phyloP scores from a whole-genome alignment of 2,797 vertebrate genomes.

The Bovichtus diacanthus region DNA sequence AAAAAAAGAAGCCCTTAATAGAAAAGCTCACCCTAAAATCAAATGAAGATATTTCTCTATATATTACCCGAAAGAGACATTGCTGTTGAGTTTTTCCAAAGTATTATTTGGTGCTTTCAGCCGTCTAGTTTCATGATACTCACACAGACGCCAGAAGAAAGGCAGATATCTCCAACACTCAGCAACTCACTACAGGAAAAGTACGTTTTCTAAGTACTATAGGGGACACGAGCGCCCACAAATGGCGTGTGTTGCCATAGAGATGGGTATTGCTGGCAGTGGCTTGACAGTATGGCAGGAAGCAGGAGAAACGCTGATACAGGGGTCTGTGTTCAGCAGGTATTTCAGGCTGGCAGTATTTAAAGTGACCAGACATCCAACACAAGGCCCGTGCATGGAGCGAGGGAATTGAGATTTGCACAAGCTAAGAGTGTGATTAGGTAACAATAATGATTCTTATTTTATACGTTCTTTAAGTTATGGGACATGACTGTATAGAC shows the following conservation, averaged over 20 bases:
- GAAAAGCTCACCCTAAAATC: too few species aligned
- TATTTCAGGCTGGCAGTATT: slow-evolving; percentile 18
- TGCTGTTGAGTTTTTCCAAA: too few species aligned
- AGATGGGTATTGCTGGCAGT: slow-evolving; percentile 41
- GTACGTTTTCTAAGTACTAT: neutral
- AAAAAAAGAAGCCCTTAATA: slow-evolving; percentile 29
- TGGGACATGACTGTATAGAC: neutral
- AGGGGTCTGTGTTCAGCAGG: slow-evolving; percentile 40
- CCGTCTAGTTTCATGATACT: too few species aligned
- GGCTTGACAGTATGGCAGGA: slow-evolving; percentile 30
- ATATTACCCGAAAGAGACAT: too few species aligned
- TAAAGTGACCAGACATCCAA: neutral
- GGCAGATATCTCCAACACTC: too few species aligned
- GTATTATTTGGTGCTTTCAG: too few species aligned
- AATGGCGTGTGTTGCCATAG: slow-evolving; percentile 52
- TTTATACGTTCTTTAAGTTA: neutral
- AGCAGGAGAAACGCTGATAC: slow-evolving; percentile 42
- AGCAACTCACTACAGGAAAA: too few species aligned
- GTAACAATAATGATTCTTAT: neutral
- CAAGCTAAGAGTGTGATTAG: neutral
- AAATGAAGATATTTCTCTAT: too few species aligned
- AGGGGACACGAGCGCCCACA: slow-evolving; percentile 10
- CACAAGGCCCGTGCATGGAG: neutral
- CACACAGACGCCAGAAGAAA: too few species aligned
- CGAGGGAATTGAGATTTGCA: neutral